A percentile compares a stretch with the other conserved stretches of the same genome.
These are phyloP conservation scores for Pteropus rufus DNA, from an alignment of 2,797 vertebrate species.

Conservation along the genomic window DNA sequence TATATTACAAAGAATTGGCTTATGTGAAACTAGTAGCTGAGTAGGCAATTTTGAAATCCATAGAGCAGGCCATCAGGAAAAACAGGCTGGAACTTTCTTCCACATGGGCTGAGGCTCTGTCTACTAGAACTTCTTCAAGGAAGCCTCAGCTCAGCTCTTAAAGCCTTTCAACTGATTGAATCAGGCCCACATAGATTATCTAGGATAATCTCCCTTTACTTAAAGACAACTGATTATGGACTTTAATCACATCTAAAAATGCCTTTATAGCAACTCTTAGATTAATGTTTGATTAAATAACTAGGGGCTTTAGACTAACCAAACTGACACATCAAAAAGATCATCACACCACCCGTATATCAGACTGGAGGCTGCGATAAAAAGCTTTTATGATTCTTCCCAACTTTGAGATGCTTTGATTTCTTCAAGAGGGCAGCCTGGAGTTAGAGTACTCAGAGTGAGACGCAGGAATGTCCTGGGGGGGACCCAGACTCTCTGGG, in stretches of 20 bases:
- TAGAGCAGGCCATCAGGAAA: background rate
- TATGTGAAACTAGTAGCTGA: background rate
- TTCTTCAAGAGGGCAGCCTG: background rate
- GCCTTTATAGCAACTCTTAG: background rate
- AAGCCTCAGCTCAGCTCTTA: background rate
- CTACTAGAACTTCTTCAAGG: background rate
- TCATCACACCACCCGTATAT: background rate
- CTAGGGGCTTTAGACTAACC: background rate
- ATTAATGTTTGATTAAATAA: background rate
- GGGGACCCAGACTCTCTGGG: background rate
- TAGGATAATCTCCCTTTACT: background rate
- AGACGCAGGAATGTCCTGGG: background rate
- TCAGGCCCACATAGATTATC: background rate
- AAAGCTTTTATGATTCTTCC: background rate
- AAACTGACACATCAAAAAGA: background rate
- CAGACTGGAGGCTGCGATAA: background rate
- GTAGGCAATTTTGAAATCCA: background rate
- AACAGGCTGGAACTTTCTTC: background rate
- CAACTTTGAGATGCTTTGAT: background rate
- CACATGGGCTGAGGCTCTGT: background rate
- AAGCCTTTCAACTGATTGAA: background rate
- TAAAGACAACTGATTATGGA: background rate
- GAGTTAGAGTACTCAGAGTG: background rate
- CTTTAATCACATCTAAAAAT: conserved; percentile 32
- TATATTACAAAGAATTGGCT: background rate